phyloP scores from a whole-genome alignment of 2,888 invertebrate genomes.

The Hirtodrosophila trivittata region DNA sequence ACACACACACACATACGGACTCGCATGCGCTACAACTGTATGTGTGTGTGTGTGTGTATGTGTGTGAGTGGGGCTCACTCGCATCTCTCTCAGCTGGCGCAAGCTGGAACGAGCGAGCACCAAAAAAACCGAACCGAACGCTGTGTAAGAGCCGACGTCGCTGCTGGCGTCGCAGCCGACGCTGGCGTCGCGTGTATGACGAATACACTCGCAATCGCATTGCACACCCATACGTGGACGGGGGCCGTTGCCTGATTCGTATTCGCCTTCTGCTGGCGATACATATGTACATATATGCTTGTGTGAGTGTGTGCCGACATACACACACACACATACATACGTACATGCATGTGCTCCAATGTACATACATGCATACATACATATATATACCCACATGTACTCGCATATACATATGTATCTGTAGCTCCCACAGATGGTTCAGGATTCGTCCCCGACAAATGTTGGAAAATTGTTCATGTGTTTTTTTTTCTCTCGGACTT shows the following conservation, averaged over 20 bases:
- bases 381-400: constrained; percentile 14
- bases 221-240: constrained; percentile 71
- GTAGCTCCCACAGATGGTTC: constrained; percentile 16
- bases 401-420: constrained; percentile 10
- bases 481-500: constrained; percentile 23
- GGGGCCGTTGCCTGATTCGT: constrained; percentile 65
- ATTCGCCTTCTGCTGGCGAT: constrained; percentile 30
- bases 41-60: constrained; percentile 37
- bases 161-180: constrained; percentile 34
- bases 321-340: constrained; percentile 26
- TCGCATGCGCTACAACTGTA: constrained; percentile 45
- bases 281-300: constrained; percentile 32
- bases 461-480: constrained; percentile 38
- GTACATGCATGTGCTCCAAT: constrained; percentile 27
- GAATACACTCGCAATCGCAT: constrained; percentile 67
- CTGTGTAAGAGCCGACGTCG: constrained; percentile 48
- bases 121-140: constrained; percentile 48
- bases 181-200: constrained; percentile 65
- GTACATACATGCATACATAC: constrained; percentile 18
- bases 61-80: constrained; percentile 51
- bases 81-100: constrained; percentile 48
- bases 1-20: constrained; percentile 42
- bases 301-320: neutral
- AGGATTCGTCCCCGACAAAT: constrained; percentile 18
- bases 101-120: constrained; percentile 56